Percentiles rank a stretch among this genome's conserved stretches.
Evolutionary conservation across 2,113 vertebrate genomes (phyloP).

Genomic region (Colaptes auratus): DNA sequence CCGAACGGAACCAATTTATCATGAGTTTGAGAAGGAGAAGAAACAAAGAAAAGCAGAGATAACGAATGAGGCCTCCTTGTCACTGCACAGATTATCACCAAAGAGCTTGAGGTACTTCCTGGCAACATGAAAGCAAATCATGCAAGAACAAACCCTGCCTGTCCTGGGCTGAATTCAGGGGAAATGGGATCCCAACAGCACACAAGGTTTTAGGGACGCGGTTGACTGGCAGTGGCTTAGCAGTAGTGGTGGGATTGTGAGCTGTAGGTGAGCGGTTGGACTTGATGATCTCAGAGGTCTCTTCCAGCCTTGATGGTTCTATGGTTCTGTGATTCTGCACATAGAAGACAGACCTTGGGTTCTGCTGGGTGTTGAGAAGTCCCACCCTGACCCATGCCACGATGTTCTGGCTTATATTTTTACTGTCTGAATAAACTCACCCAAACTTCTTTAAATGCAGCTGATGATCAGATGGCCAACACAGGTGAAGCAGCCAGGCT

Average conservation of each 20-base stretch:
- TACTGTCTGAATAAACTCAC: neutral
- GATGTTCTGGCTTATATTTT: fast-evolving
- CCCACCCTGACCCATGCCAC: neutral
- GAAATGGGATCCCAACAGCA: neutral
- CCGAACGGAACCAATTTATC: neutral
- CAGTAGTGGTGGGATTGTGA: too few relatives aligned
- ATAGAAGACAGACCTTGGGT: neutral
- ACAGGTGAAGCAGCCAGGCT: too few relatives aligned
- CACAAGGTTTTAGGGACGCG: neutral
- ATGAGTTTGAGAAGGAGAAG: neutral
- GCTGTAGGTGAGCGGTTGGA: too few relatives aligned
- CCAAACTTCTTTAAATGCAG: neutral
- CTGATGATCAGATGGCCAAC: neutral
- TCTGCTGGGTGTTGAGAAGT: neutral
- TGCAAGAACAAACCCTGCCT: neutral
- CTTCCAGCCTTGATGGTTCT: too few relatives aligned
- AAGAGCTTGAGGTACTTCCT: neutral
- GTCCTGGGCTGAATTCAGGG: neutral
- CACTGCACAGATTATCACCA: neutral
- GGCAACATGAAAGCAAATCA: fast-evolving
- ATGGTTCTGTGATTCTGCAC: too few relatives aligned
- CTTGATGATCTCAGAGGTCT: too few relatives aligned
- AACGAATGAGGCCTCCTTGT: neutral
- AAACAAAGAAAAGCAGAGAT: neutral
- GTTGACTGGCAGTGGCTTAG: too few relatives aligned